A percentile compares a stretch with the other conserved stretches of the same genome.
Conservation (phyloP, 2,113 vertebrate genomes). For the Eonycteris spelaea region DNA sequence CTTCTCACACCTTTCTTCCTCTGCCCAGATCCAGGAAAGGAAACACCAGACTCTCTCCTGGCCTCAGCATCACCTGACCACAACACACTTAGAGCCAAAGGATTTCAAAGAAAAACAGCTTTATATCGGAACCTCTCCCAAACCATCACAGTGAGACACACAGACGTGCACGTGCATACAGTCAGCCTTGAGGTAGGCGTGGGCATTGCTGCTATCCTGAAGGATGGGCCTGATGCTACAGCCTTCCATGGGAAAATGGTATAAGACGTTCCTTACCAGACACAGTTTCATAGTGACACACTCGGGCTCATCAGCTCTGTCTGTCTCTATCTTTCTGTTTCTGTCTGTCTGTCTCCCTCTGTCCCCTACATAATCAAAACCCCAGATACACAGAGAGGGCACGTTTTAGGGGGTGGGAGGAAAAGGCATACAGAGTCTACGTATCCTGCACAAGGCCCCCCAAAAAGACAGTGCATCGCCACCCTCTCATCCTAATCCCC, state of each 20-base stretch:
- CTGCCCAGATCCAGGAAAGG: background rate
- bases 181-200: background rate
- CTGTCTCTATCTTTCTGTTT: background rate
- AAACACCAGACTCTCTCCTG: background rate
- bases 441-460: background rate
- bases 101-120: background rate
- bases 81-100: background rate
- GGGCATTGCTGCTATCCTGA: background rate
- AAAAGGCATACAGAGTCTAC: background rate
- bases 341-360: background rate
- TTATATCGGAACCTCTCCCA: background rate
- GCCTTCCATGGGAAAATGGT: background rate
- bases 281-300: background rate
- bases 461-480: rapidly evolving
- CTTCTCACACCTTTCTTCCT: background rate
- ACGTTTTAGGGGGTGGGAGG: no score
- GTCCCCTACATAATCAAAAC: background rate
- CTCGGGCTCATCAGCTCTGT: background rate
- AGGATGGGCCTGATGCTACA: background rate
- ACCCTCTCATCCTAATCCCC: background rate
- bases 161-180: no score
- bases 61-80: background rate
- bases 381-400: background rate
- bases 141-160: background rate
- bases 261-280: background rate